phyloP scores from a whole-genome alignment of 2,888 invertebrate genomes.

The Netelia fuscicornis region DNA sequence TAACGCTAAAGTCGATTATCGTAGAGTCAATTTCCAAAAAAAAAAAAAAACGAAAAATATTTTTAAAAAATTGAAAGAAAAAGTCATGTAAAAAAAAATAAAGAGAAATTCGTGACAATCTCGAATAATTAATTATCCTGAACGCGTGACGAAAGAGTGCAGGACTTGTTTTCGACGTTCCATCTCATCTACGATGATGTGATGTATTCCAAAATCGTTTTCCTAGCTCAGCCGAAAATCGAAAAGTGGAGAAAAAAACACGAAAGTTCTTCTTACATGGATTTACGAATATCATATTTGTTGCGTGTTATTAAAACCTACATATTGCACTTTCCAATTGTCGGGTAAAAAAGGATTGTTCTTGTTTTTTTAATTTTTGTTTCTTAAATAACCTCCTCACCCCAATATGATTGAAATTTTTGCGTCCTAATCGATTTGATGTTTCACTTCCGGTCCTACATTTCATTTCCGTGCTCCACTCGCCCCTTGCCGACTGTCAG shows the following conservation, averaged over 20 bases:
- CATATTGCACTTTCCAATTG: slow-evolving; percentile 24
- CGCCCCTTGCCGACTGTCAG: slow-evolving; percentile 56
- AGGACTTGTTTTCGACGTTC: slow-evolving; percentile 26
- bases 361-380: not conserved
- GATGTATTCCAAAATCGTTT: slow-evolving; percentile 7
- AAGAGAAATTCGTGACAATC: slow-evolving; percentile 41
- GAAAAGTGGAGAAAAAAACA: not conserved
- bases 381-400: not conserved
- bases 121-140: slow-evolving; percentile 15
- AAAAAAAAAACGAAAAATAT: slow-evolving; percentile 3
- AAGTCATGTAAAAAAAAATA: slow-evolving; percentile 29
- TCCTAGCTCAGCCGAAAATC: not conserved
- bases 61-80: slow-evolving; percentile 25
- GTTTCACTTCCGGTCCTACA: slow-evolving; percentile 32
- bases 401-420: not conserved
- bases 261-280: not conserved
- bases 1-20: slow-evolving; percentile 59
- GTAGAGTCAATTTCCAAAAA: slow-evolving; percentile 49
- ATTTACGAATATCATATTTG: not conserved
- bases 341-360: not conserved
- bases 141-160: slow-evolving; percentile 57
- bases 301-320: not conserved
- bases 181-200: slow-evolving; percentile 11
- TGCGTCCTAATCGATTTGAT: slow-evolving; percentile 10
- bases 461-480: slow-evolving; percentile 56